Evolutionary conservation across 2,888 invertebrate species (phyloP), one percentile per base, ranked within the genome.

Genomic region (Nemurella pictetii): DNA sequence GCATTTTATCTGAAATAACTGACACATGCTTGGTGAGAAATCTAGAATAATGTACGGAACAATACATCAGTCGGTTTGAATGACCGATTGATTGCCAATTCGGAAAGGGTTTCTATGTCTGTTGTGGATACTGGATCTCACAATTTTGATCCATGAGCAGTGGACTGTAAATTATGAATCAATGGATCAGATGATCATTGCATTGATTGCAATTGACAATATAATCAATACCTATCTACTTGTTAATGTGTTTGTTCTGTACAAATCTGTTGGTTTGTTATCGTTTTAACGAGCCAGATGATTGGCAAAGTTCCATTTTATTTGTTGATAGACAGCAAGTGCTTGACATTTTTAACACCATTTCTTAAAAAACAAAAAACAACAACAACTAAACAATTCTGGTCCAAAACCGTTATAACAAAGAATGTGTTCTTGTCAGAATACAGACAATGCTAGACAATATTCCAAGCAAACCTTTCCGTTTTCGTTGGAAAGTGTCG

Each of bases 191-290:
- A 28, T 27, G 28, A 28, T 78, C 78, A 78, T 28, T 30, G 30
- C 30, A 28, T 78, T 78, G 28, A 78, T 78, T 30, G 78, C 78
- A 78, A 78, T n/a, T 78, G 78, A 78, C 78, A 78, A 78, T 78
- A 78, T 78, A 29, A 78, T 78, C 30, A 29, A 28, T 75, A 75
- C 27, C 75, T 75, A 75, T 75, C 75, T 75, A 9, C 75, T 75
- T 75, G 75, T 75, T 27, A 26, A 27, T 75, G 75, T 75, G 75
- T 75, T 28, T 26, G 75, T 75, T 75, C 75, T 75, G 75, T 75
- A 75, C 27, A 75, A 75, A 75, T 27, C 28, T 75, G 26, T 28
- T 75, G 5, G 55, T 55, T 55, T 55, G 55, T 55, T 55, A 55
- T 55, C 20, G 55, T 55, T 55, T 55, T 15, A 55, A 55, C 15